phyloP scores from a whole-genome alignment of 2,113 vertebrate genomes.

The Drymodes brunneopygia region DNA sequence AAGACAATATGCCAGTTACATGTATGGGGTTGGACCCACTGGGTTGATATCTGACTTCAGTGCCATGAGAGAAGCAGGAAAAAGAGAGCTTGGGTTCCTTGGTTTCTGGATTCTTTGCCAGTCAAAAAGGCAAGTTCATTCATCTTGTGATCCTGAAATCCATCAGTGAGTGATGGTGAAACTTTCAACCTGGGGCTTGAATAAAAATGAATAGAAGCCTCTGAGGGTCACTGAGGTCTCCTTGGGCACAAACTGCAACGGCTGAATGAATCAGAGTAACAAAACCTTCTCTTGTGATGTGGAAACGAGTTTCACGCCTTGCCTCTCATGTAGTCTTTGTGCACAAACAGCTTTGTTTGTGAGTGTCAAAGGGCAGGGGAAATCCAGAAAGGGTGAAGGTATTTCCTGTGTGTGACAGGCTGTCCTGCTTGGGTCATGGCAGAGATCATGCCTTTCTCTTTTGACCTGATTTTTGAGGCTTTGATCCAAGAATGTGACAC shows the following conservation, averaged over 20 bases:
- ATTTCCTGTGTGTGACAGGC: conserved; percentile 29
- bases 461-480: neutral
- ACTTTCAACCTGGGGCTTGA: neutral
- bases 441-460: neutral
- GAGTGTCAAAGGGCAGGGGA: conserved; percentile 10
- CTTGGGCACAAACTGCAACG: neutral
- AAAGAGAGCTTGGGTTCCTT: neutral
- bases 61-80: neutral
- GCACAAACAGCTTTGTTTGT: conserved; percentile 2
- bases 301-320: neutral
- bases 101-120: neutral
- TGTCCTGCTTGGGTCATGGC: neutral
- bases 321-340: neutral
- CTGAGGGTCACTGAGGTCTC: neutral
- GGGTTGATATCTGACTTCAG: neutral
- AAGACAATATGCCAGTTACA: rapidly evolving
- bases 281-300: neutral
- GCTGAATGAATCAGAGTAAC: neutral
- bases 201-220: neutral
- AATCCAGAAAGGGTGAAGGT: neutral
- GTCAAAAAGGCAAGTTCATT: neutral
- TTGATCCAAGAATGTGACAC: neutral
- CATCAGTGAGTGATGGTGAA: neutral
- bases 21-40: neutral
- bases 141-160: neutral